Evolutionary conservation across 2,113 vertebrate species (phyloP).

Genomic region (Cebidichthys violaceus): DNA sequence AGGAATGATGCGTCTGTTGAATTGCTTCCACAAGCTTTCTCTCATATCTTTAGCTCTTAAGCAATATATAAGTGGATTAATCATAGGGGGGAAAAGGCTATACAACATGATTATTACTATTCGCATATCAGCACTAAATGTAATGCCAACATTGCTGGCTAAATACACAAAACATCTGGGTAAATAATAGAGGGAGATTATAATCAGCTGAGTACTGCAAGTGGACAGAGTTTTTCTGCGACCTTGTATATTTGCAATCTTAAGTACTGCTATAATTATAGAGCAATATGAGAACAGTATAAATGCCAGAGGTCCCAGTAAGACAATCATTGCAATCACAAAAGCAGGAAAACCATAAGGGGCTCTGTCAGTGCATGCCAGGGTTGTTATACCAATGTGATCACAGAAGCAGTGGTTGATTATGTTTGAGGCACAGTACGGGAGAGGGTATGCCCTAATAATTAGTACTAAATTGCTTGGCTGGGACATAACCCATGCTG

Average conservation of each 20-base stretch:
- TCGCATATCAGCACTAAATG: constrained; percentile 55
- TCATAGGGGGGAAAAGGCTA: constrained; percentile 71
- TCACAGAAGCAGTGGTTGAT: constrained; percentile 79
- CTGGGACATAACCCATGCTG: constrained; percentile 46
- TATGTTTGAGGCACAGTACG: constrained; percentile 73
- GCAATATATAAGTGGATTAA: constrained; percentile 79
- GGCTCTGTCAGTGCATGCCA: constrained; percentile 70
- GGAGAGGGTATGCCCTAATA: constrained; percentile 72
- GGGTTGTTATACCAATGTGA: constrained; percentile 64
- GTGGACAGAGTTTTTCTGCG: constrained; percentile 74
- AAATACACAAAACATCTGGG: constrained; percentile 79
- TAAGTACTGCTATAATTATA: constrained; percentile 67
- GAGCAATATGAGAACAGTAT: constrained; percentile 73
- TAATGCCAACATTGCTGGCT: constrained; percentile 55
- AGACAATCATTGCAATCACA: constrained; percentile 41
- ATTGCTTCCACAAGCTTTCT: constrained; percentile 56
- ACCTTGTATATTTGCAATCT: constrained; percentile 48
- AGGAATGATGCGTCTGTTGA: background rate
- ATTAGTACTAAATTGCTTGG: accelerated
- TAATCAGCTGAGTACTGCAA: constrained; percentile 76
- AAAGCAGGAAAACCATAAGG: constrained; percentile 60
- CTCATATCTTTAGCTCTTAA: constrained; percentile 74
- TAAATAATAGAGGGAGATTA: constrained; percentile 73
- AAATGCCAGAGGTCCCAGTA: constrained; percentile 70
- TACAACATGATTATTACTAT: constrained; percentile 73